Evolutionary conservation across 1,140 invertebrate genomes (phyloP), one percentile per base, ranked within the genome.

Genomic region (Microvelia longipes): DNA sequence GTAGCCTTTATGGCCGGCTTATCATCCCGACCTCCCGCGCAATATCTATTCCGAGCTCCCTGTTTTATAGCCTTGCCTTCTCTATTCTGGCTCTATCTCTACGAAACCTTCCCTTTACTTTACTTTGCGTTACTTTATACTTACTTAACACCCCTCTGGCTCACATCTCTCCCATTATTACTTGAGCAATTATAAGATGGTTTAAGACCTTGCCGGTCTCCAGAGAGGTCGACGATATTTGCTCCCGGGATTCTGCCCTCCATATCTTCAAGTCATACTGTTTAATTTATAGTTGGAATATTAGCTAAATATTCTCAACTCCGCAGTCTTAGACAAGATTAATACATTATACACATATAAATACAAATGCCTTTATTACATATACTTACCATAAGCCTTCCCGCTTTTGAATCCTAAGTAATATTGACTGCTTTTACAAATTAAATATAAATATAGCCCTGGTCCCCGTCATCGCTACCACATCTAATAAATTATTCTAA

Each of bases 1-100:
- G 27, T 67, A 2, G 64, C 68, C 26, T 50, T 50, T 50, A 50
- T 50, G 35, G 64, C 63, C 29, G 62, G 68, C 28, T 30, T 68
- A 30, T 68, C 67, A 19, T 5, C 26, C 65, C 65, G 2, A 66
- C 19, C 5, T 5, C 5, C 35, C 65, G 26, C 65, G n/a, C 28
- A 30, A 60, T 68, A 35, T 30, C 28, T 68, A 35, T 25, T 29
- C 28, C 28, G 19, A 24, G 2, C 29, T 19, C n/a, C 27, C 66
- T n/a, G 24, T 67, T 28, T 19, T 19, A n/a, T 67, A 25, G n/a
- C n/a, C n/a, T n/a, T n/a, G n/a, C n/a, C n/a, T n/a, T n/a, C n/a
- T n/a, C n/a, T n/a, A n/a, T n/a, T n/a, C 24, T 60, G 28, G 29
- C 29, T 29, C 2, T 5, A 29, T 0, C 29, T 25, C 19, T 19